Evolutionary conservation across 2,113 vertebrate genomes (phyloP).

Genomic region (Otolemur garnettii): DNA sequence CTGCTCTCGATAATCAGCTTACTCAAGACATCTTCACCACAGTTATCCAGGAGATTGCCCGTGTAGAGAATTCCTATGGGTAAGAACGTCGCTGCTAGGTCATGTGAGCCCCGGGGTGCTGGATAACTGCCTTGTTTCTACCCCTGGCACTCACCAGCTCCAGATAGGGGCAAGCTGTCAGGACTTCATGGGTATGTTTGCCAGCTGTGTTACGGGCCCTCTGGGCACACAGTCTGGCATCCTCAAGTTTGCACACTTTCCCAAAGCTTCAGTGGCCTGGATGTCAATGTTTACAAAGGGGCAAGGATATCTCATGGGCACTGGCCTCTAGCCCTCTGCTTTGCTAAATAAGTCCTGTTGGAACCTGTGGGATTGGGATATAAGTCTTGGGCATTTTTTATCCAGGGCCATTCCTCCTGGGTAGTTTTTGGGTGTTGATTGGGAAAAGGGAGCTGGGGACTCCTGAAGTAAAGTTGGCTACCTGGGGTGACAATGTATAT

Average conservation of each 20-base stretch:
- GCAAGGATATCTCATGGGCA: constrained; percentile 54
- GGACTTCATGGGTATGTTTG: constrained; percentile 59
- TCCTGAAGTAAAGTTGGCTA: constrained; percentile 54
- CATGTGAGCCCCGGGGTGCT: constrained; percentile 65
- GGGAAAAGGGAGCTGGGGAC: constrained; percentile 28
- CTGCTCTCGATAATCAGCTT: constrained; percentile 93
- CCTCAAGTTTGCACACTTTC: constrained; percentile 73
- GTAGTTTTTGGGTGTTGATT: constrained; percentile 58
- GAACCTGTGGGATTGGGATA: background rate
- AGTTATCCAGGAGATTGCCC: constrained; percentile 83
- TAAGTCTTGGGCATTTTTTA: constrained; percentile 16
- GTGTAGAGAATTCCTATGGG: constrained; percentile 78
- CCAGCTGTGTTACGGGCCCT: constrained; percentile 54
- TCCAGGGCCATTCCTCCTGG: constrained; percentile 53
- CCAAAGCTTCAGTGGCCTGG: constrained; percentile 60
- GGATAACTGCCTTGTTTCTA: background rate
- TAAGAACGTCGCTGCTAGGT: constrained; percentile 71
- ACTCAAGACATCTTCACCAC: constrained; percentile 80
- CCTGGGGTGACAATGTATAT: constrained; percentile 61
- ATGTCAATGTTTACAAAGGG: constrained; percentile 79
- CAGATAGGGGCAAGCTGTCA: background rate
- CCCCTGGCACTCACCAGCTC: constrained; percentile 2
- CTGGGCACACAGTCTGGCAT: constrained; percentile 58
- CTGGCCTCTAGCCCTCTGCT: constrained; percentile 52
- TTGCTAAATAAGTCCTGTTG: constrained; percentile 68